Conservation (phyloP, 2,113 vertebrate species). For the Eira barbara region DNA sequence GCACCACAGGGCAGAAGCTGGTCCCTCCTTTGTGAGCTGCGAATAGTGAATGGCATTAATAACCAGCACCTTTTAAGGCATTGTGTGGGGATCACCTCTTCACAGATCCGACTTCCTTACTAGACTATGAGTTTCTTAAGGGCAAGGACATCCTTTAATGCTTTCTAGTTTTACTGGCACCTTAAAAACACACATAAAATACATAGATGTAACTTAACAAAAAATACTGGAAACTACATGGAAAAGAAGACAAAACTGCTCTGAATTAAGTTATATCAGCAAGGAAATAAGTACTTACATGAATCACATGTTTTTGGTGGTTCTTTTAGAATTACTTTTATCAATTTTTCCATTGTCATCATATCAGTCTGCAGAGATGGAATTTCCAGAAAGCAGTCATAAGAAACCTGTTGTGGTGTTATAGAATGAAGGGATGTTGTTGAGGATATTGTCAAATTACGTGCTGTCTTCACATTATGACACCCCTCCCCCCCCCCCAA, state of each 20-base stretch:
- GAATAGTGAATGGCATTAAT: neutral
- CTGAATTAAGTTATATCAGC: neutral
- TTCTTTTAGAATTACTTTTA: neutral
- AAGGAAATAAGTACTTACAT: neutral
- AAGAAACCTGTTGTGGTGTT: neutral
- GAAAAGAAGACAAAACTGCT: neutral
- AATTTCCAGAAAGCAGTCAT: neutral
- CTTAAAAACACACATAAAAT: neutral
- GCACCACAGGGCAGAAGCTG: neutral
- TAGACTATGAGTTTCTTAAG: neutral
- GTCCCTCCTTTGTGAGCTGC: no score
- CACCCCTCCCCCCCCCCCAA: no score
- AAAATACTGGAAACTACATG: neutral
- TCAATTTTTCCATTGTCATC: neutral
- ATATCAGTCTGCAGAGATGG: neutral
- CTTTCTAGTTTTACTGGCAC: neutral
- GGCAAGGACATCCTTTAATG: neutral
- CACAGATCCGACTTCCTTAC: neutral
- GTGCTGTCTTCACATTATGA: neutral
- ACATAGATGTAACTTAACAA: neutral
- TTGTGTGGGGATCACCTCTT: neutral
- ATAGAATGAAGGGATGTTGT: neutral
- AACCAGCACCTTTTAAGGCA: neutral
- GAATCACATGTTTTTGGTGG: neutral
- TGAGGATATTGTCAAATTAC: neutral